Conservation (phyloP, 2,113 vertebrate species). For the Baryphthengus martii region DNA sequence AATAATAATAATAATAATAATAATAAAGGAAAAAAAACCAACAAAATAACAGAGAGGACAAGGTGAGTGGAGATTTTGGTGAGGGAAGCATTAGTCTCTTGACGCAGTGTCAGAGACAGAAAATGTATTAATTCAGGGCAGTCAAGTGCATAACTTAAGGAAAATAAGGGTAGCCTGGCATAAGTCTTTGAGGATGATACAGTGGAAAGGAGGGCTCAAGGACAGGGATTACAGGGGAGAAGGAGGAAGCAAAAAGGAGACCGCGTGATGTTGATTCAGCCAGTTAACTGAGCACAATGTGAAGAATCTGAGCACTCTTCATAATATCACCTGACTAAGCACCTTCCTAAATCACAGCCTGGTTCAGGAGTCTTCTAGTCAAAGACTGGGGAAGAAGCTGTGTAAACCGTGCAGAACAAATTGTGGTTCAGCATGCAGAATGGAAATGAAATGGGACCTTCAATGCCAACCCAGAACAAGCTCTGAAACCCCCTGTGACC, state of each 20-base stretch:
- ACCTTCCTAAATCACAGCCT: background rate
- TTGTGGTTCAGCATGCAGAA: accelerated
- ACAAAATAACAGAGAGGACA: background rate
- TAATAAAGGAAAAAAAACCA: background rate
- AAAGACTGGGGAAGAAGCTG: background rate
- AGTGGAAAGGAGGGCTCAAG: background rate
- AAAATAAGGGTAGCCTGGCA: background rate
- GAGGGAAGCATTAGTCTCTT: background rate
- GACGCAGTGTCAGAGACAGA: background rate
- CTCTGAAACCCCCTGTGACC: background rate
- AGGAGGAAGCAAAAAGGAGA: background rate
- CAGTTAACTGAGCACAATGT: background rate
- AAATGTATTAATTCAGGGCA: background rate
- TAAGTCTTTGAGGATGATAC: background rate
- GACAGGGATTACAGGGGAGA: background rate
- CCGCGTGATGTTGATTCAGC: background rate
- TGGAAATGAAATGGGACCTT: background rate
- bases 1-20: too few species aligned
- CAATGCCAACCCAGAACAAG: background rate
- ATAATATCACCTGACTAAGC: background rate
- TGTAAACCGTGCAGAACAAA: background rate
- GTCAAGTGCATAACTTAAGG: background rate
- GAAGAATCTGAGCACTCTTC: background rate
- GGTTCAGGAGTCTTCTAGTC: background rate
- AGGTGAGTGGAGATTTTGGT: background rate